A percentile compares a stretch with the other conserved stretches of the same genome.
Conservation (phyloP, 2,797 vertebrate genomes). For the Chiloscyllium punctatum region DNA sequence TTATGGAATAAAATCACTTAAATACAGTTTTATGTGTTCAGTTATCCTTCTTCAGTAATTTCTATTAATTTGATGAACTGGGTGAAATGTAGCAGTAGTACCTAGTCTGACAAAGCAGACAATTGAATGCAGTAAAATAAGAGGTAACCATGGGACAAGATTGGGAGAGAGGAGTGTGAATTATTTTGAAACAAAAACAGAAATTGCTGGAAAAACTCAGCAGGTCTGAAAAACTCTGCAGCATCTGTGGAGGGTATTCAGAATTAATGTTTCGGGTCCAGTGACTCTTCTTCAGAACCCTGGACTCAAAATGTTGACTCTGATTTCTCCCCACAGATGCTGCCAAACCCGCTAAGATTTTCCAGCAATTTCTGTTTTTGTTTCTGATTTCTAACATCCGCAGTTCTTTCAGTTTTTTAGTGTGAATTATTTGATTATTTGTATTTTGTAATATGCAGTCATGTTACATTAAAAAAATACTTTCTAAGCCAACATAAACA, state of each 20-base stretch:
- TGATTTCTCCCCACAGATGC: too few species aligned
- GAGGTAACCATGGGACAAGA: not conserved
- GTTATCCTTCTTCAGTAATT: not conserved
- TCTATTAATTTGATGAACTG: not conserved
- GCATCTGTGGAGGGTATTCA: too few species aligned
- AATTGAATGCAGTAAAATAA: not conserved
- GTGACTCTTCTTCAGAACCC: too few species aligned
- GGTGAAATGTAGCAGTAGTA: not conserved
- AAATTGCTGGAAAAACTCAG: too few species aligned
- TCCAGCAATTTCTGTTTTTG: too few species aligned
- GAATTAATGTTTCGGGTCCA: too few species aligned
- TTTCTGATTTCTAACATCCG: too few species aligned
- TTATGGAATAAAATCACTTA: not conserved
- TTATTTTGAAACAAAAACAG: not conserved
- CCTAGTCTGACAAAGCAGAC: not conserved
- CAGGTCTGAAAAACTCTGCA: too few species aligned
- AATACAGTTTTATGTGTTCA: not conserved
- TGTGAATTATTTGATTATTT: not conserved
- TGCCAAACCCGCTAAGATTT: too few species aligned
- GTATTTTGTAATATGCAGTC: not conserved
- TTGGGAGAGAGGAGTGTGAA: not conserved
- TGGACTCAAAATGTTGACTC: too few species aligned
- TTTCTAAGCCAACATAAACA: not conserved
- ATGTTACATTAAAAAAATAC: not conserved
- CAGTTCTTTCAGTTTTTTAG: too few species aligned